These are phyloP conservation scores for Babyrousa celebensis DNA, from an alignment of 2,797 vertebrate genomes.

Conservation along the genomic window DNA sequence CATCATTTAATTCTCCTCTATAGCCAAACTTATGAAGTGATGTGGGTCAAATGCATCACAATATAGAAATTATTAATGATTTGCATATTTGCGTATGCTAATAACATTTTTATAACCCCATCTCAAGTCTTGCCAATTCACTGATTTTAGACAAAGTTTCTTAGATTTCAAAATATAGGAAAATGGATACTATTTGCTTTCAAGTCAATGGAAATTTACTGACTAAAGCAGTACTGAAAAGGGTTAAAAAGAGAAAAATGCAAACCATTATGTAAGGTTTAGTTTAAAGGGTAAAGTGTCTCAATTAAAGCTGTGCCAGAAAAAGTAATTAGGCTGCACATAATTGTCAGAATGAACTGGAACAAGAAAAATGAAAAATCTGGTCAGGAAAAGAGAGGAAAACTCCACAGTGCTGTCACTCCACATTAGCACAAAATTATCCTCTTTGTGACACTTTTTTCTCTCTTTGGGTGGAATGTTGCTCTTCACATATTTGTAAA, in stretches of 20 bases:
- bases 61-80: slow-evolving; percentile 75
- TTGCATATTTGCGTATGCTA: slow-evolving; percentile 52
- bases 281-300: slow-evolving; percentile 70
- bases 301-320: slow-evolving; percentile 81
- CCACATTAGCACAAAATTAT: slow-evolving; percentile 56
- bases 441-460: neutral
- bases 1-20: slow-evolving; percentile 41
- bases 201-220: slow-evolving; percentile 60
- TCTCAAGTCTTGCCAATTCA: slow-evolving; percentile 66
- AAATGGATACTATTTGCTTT: slow-evolving; percentile 57
- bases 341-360: slow-evolving; percentile 63
- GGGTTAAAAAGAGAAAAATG: slow-evolving; percentile 72
- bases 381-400: slow-evolving; percentile 22
- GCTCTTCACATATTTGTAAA: slow-evolving; percentile 36
- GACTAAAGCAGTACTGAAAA: slow-evolving; percentile 51
- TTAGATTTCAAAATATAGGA: slow-evolving; percentile 35
- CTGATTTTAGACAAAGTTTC: slow-evolving; percentile 70
- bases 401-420: neutral
- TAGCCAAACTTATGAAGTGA: slow-evolving; percentile 45
- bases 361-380: slow-evolving; percentile 73
- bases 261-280: slow-evolving; percentile 75
- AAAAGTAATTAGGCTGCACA: slow-evolving; percentile 84
- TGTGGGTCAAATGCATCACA: slow-evolving; percentile 45
- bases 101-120: slow-evolving; percentile 70
- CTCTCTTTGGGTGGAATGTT: neutral